Conservation (phyloP, 2,797 vertebrate genomes). For the Semotilus atromaculatus region DNA sequence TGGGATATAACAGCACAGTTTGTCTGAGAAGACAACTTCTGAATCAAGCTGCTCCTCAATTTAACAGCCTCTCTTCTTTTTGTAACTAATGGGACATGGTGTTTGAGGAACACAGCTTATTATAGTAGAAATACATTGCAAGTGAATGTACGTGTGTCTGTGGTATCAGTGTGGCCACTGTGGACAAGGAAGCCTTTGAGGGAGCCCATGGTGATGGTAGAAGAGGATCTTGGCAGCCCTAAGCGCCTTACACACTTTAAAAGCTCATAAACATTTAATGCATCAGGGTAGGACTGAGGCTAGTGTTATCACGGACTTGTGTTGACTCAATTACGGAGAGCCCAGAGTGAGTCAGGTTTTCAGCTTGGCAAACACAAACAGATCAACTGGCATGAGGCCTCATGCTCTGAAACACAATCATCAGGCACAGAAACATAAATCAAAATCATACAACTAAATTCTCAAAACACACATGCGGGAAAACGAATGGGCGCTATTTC, state of each 20-base stretch:
- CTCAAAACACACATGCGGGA: background rate
- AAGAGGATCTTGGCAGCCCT: slow-evolving; percentile 24
- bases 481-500: background rate
- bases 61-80: slow-evolving; percentile 4
- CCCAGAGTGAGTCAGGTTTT: slow-evolving; percentile 4
- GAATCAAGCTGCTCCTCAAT: background rate
- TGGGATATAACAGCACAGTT: slow-evolving; percentile 11
- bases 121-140: slow-evolving; percentile 13
- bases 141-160: background rate
- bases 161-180: slow-evolving; percentile 9
- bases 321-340: slow-evolving; percentile 29
- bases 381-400: slow-evolving; percentile 1
- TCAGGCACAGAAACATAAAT: slow-evolving; percentile 13
- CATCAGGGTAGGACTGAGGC: slow-evolving; percentile 12
- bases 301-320: slow-evolving; percentile 6
- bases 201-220: background rate
- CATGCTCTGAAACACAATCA: slow-evolving; percentile 2
- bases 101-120: slow-evolving; percentile 23
- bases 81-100: slow-evolving; percentile 8
- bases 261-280: slow-evolving; percentile 44
- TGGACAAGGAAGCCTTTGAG: slow-evolving; percentile 7
- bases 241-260: slow-evolving; percentile 30
- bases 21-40: background rate
- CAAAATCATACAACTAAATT: slow-evolving; percentile 10
- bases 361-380: slow-evolving; percentile 36